These are phyloP conservation scores for Phalacrocorax pelagicus DNA, from an alignment of 2,113 vertebrate species.

Conservation along the genomic window DNA sequence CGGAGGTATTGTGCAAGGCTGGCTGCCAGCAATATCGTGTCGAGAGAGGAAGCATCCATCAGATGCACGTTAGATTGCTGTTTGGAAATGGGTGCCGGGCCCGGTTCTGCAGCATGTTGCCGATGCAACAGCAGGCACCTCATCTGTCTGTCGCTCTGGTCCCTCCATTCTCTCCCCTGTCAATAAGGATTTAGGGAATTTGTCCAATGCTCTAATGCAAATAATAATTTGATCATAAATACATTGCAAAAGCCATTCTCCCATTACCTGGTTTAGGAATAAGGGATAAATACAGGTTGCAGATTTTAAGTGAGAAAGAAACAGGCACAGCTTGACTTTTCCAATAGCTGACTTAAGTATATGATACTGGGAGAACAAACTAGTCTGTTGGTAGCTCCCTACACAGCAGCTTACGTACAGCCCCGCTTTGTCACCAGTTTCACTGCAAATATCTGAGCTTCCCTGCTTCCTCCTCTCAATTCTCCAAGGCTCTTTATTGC, in stretches of 20 bases:
- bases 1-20: neutral
- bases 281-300: neutral
- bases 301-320: neutral
- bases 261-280: neutral
- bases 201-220: neutral
- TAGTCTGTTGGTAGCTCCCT: neutral
- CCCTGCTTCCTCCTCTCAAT: neutral
- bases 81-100: neutral
- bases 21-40: rapidly evolving
- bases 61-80: neutral
- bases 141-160: neutral
- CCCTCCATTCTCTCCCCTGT: neutral
- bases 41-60: neutral
- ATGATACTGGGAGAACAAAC: neutral
- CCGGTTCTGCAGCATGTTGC: neutral
- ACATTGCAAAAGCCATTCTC: neutral
- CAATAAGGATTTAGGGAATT: neutral
- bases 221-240: neutral
- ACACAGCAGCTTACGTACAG: neutral
- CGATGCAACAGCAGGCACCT: neutral
- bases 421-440: neutral
- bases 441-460: neutral
- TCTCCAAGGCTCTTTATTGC: neutral
- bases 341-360: neutral
- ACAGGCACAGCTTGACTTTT: neutral